These are phyloP conservation scores for Patiria pectinifera DNA, from an alignment of 53 echinoderm and acorn worm species.

Conservation along the genomic window DNA sequence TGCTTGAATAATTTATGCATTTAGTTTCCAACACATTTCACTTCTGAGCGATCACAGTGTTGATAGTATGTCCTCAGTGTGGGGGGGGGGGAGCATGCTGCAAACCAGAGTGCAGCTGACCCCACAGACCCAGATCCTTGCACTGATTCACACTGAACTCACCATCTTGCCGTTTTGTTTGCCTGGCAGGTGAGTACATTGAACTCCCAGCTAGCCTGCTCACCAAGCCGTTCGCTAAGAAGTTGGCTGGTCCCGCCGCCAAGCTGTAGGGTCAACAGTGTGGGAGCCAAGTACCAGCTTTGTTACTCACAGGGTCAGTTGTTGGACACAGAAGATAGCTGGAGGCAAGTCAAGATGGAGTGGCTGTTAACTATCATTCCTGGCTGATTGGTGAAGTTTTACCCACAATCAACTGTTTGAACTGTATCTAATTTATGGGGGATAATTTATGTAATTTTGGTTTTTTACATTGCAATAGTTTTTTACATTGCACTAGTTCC, in stretches of 20 bases:
- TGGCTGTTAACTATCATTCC: neutral
- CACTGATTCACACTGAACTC: neutral
- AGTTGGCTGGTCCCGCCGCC: conserved; percentile 39
- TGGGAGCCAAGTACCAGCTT: neutral
- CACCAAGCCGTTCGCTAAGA: conserved; percentile 43
- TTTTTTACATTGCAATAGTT: too few relatives aligned
- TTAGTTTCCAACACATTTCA: neutral
- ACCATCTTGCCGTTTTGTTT: neutral
- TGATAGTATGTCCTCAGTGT: neutral
- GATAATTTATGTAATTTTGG: too few relatives aligned
- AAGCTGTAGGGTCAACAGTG: conserved; percentile 31
- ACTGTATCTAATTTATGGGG: too few relatives aligned
- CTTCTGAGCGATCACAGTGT: neutral
- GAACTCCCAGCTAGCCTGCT: conserved; percentile 60
- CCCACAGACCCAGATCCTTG: neutral
- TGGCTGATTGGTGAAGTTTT: neutral
- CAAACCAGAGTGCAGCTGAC: neutral
- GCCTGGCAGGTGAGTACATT: conserved; percentile 56
- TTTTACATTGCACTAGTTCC: too few relatives aligned
- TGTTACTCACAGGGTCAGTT: conserved; percentile 16
- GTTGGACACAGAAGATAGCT: neutral
- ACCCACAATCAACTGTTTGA: neutral
- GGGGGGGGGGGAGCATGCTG: neutral
- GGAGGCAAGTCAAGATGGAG: neutral
- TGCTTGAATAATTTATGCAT: neutral